phyloP scores from a whole-genome alignment of 1,140 invertebrate species.

The Harpegnathos saltator region DNA sequence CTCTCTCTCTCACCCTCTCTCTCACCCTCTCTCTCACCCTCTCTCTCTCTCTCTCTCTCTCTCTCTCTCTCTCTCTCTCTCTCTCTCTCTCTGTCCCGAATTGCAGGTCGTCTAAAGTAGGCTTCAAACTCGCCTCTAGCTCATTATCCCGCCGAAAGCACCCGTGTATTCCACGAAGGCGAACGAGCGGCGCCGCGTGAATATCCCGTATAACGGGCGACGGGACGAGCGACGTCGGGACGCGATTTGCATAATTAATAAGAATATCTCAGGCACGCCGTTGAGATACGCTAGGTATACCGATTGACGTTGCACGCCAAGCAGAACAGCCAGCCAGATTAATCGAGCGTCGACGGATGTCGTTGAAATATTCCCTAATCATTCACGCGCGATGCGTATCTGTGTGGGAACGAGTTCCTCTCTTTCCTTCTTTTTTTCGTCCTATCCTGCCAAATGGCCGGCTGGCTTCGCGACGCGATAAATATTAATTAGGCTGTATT shows the following conservation, averaged over 20 bases:
- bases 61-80: too few relatives aligned
- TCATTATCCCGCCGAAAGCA: too few relatives aligned
- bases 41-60: too few relatives aligned
- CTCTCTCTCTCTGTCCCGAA: too few relatives aligned
- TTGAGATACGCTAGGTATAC: slow-evolving; percentile 32
- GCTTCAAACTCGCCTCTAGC: too few relatives aligned
- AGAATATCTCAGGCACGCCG: slow-evolving; percentile 51
- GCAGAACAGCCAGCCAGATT: not conserved
- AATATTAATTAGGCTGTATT: too few relatives aligned
- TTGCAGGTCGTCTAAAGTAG: too few relatives aligned
- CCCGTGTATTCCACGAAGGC: not conserved
- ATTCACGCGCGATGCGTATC: slow-evolving; percentile 6
- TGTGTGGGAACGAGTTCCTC: slow-evolving; percentile 8
- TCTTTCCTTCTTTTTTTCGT: not conserved
- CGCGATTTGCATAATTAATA: slow-evolving; percentile 63
- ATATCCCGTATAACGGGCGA: slow-evolving; percentile 20
- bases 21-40: too few relatives aligned
- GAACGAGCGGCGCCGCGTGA: slow-evolving; percentile 5
- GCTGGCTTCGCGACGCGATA: too few relatives aligned
- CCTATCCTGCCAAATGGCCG: too few relatives aligned
- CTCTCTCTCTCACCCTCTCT: too few relatives aligned
- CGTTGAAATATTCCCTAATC: slow-evolving; percentile 10
- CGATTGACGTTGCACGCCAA: not conserved
- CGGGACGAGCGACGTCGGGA: too few relatives aligned
- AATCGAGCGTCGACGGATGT: slow-evolving; percentile 5